A percentile compares a stretch with the other conserved stretches of the same genome.
These are phyloP conservation scores for Pseudomyrmex cubaensis DNA, from an alignment of 1,140 invertebrate species.

Conservation along the genomic window DNA sequence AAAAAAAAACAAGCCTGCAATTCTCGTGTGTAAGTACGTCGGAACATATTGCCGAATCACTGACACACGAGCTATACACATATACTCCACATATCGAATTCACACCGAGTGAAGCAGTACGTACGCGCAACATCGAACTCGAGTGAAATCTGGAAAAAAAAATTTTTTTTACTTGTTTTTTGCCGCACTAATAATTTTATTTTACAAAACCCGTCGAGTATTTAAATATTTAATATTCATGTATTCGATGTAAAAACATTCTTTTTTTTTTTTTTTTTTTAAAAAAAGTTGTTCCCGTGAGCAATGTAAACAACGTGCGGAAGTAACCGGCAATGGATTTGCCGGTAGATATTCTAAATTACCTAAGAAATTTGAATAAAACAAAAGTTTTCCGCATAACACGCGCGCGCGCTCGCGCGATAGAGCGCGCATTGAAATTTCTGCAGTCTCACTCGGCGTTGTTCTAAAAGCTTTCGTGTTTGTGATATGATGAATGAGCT, in stretches of 20 bases:
- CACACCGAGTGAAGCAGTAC: not conserved
- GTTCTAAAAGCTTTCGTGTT: not conserved
- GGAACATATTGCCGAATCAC: no score
- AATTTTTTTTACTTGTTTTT: constrained; percentile 2
- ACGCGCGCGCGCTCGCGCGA: not conserved
- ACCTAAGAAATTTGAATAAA: constrained; percentile 32
- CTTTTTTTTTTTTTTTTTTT: not conserved
- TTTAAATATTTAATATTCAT: constrained; percentile 60
- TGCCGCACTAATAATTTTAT: constrained; percentile 51
- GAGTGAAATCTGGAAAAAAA: not conserved
- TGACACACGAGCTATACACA: no score
- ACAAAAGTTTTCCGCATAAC: not conserved
- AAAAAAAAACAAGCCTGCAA: no score
- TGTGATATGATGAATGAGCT: not conserved
- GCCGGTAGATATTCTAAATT: constrained; percentile 15
- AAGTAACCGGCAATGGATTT: not conserved
- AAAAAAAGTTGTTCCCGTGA: constrained; percentile 30
- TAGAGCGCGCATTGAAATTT: constrained; percentile 8
- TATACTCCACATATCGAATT: not conserved
- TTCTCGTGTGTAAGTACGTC: no score
- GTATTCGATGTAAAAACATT: constrained; percentile 52
- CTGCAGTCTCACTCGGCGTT: not conserved
- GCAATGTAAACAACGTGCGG: constrained; percentile 29
- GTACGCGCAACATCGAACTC: not conserved
- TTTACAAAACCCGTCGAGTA: constrained; percentile 42